These are phyloP conservation scores for Doris montereyensis DNA, from an alignment of 2,888 invertebrate genomes.

Conservation along the genomic window DNA sequence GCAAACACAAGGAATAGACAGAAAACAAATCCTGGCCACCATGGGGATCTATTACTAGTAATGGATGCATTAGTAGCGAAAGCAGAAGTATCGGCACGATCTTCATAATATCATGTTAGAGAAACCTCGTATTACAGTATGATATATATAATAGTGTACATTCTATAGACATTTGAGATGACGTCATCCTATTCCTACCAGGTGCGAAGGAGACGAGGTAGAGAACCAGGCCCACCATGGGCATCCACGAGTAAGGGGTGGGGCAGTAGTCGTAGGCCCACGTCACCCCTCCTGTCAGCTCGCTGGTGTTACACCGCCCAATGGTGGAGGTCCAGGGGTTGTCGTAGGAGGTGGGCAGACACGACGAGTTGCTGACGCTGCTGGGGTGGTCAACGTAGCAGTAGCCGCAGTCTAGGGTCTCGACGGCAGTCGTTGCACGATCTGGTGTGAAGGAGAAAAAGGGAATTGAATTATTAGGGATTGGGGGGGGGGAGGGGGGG, in stretches of 20 bases:
- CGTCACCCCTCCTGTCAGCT: constrained; percentile 52
- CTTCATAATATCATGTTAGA: no score
- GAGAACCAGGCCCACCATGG: constrained; percentile 73
- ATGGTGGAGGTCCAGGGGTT: constrained; percentile 62
- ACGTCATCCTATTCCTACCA: constrained; percentile 53
- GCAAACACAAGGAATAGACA: no score
- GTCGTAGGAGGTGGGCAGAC: constrained; percentile 66
- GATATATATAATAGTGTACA: not conserved
- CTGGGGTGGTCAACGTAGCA: constrained; percentile 67
- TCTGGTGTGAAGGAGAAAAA: constrained; percentile 45
- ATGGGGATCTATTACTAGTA: no score
- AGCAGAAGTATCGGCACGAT: no score
- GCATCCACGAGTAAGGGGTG: constrained; percentile 72
- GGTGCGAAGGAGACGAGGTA: constrained; percentile 75
- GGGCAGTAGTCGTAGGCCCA: constrained; percentile 75
- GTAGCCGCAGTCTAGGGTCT: constrained; percentile 74
- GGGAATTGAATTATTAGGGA: no score
- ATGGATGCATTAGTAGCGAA: no score
- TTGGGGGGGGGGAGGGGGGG: no score
- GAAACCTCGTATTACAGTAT: not conserved
- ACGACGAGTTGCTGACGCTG: constrained; percentile 67
- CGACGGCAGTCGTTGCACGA: constrained; percentile 74
- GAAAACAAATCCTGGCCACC: no score
- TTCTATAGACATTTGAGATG: no score
- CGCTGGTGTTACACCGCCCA: constrained; percentile 66